Evolutionary conservation across 2,797 vertebrate species (phyloP).

Genomic region (Chaetophractus vellerosus): DNA sequence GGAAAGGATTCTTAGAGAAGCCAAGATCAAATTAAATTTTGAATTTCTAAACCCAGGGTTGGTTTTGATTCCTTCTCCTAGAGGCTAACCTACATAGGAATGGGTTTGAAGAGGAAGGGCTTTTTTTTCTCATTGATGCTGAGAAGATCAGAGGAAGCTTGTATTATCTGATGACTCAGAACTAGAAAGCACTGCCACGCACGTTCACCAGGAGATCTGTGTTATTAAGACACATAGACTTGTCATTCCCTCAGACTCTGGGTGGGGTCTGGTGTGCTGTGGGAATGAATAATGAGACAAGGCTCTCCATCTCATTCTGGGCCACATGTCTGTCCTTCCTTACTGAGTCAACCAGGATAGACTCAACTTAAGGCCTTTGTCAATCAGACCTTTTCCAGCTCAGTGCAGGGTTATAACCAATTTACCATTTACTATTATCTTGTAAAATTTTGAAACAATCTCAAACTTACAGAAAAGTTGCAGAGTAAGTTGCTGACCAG

Average conservation of each 20-base stretch:
- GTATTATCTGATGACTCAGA: constrained; percentile 54
- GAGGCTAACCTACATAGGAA: not conserved
- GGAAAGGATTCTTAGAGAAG: not conserved
- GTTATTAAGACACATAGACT: not conserved
- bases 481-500: not conserved
- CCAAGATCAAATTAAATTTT: not conserved
- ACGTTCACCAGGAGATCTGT: not conserved
- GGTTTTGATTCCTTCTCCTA: not conserved
- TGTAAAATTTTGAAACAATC: constrained; percentile 28
- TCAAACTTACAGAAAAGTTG: not conserved
- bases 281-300: too few species aligned
- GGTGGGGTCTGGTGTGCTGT: not conserved
- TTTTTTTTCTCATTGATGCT: not conserved
- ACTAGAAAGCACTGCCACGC: not conserved
- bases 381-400: not conserved
- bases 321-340: too few species aligned
- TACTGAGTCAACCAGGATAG: too few species aligned
- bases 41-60: not conserved
- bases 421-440: not conserved
- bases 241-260: accelerated
- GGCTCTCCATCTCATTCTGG: too few species aligned
- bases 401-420: not conserved
- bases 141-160: constrained; percentile 56
- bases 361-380: not conserved
- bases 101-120: not conserved